Conservation (phyloP, 2,113 vertebrate genomes). For the Phoxinus phoxinus region DNA sequence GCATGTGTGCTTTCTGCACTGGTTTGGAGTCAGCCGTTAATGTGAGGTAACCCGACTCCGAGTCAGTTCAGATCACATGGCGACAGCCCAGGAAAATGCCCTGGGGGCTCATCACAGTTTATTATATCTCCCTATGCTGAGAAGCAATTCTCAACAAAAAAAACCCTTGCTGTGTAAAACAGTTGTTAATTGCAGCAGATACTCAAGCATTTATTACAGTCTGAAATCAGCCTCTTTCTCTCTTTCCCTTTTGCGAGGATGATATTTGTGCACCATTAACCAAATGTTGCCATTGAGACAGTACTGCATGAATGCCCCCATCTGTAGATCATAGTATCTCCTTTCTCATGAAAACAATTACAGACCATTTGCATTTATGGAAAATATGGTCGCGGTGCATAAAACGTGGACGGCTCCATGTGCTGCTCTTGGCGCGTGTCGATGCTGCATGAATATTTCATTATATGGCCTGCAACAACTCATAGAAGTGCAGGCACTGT, state of each 20-base stretch:
- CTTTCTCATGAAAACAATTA: constrained; percentile 48
- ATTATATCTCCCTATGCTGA: constrained; percentile 56
- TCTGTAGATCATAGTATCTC: constrained; percentile 33
- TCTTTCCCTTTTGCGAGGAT: constrained; percentile 58
- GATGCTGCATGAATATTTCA: constrained; percentile 53
- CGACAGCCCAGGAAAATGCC: constrained; percentile 36
- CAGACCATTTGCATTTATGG: constrained; percentile 49
- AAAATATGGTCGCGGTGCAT: constrained; percentile 43
- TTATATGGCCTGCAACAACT: constrained; percentile 30
- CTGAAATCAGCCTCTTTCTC: constrained; percentile 69
- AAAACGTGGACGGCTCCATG: constrained; percentile 29
- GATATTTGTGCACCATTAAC: constrained; percentile 75
- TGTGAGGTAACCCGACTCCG: constrained; percentile 22
- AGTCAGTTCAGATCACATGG: constrained; percentile 41
- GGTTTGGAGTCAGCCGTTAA: constrained; percentile 34
- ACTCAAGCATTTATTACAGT: constrained; percentile 54
- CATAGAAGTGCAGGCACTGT: constrained; percentile 29
- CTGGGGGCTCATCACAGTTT: constrained; percentile 52
- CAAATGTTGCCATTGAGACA: constrained; percentile 65
- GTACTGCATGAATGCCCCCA: constrained; percentile 27
- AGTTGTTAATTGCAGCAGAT: constrained; percentile 70
- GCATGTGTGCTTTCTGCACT: not conserved
- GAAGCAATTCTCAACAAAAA: constrained; percentile 55
- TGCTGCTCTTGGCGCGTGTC: constrained; percentile 44
- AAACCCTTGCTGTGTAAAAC: constrained; percentile 60